phyloP scores from a whole-genome alignment of 2,113 vertebrate genomes.

The Phainopepla nitens region DNA sequence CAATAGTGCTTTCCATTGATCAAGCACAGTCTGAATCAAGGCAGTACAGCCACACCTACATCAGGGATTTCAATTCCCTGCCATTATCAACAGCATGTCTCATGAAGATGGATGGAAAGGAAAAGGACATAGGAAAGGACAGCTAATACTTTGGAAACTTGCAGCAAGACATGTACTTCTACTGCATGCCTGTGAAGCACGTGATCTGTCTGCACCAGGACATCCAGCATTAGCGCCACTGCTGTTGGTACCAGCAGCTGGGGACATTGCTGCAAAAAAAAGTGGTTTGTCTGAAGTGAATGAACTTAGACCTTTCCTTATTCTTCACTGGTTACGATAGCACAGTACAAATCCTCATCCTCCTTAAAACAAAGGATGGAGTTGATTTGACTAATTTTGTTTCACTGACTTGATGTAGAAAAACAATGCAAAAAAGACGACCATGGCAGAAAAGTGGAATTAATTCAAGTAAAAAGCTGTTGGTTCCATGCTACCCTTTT shows the following conservation, averaged over 20 bases:
- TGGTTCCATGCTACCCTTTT: background rate
- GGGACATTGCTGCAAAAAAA: background rate
- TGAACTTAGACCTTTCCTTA: background rate
- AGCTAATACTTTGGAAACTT: background rate
- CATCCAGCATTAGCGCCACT: background rate
- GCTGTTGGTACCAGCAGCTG: background rate
- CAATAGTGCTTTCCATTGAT: background rate
- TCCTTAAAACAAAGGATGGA: background rate
- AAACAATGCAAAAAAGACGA: background rate
- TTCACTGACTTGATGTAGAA: background rate
- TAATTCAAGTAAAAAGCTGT: background rate
- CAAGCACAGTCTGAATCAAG: background rate
- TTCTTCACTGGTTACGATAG: rapidly evolving
- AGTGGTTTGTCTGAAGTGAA: background rate
- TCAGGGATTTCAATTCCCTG: background rate
- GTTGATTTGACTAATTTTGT: background rate
- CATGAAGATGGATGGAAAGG: background rate
- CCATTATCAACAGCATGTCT: background rate
- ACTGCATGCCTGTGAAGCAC: rapidly evolving
- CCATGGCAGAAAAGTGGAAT: background rate
- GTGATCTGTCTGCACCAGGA: rapidly evolving
- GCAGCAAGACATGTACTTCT: background rate
- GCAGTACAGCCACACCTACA: background rate
- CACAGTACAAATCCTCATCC: background rate
- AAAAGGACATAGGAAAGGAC: background rate